These are phyloP conservation scores for Cybosia mesomella DNA, from an alignment of 2,888 invertebrate species.

Conservation along the genomic window DNA sequence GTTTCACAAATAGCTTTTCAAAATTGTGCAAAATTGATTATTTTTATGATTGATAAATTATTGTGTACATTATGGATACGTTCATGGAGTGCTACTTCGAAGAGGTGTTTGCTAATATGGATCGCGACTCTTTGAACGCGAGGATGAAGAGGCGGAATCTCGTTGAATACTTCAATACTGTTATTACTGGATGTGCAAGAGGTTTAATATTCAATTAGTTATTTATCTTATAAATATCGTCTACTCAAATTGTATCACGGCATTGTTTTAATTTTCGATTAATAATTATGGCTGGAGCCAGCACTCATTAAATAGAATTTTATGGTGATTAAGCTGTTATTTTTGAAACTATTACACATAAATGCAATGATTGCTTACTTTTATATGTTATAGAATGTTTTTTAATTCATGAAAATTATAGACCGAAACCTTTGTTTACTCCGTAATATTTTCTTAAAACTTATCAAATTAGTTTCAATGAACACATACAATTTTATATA, in stretches of 20 bases:
- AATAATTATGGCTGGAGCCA: no score
- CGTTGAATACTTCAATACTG: constrained; percentile 92
- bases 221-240: neutral
- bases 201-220: constrained; percentile 61
- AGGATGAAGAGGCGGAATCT: constrained; percentile 90
- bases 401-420: no score
- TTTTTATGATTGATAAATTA: constrained; percentile 18
- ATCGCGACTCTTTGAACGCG: constrained; percentile 91
- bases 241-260: neutral
- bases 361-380: no score
- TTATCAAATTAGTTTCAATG: no score
- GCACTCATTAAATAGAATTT: no score
- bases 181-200: constrained; percentile 91
- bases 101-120: constrained; percentile 90
- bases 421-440: no score
- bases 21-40: neutral
- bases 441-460: no score
- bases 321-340: no score
- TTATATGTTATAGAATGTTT: no score
- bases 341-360: no score
- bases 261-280: no score
- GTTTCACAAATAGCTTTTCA: neutral
- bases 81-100: constrained; percentile 94
- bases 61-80: constrained; percentile 88
- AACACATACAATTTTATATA: no score